Evolutionary conservation across 2,113 vertebrate species (phyloP).

Genomic region (Vimba vimba): DNA sequence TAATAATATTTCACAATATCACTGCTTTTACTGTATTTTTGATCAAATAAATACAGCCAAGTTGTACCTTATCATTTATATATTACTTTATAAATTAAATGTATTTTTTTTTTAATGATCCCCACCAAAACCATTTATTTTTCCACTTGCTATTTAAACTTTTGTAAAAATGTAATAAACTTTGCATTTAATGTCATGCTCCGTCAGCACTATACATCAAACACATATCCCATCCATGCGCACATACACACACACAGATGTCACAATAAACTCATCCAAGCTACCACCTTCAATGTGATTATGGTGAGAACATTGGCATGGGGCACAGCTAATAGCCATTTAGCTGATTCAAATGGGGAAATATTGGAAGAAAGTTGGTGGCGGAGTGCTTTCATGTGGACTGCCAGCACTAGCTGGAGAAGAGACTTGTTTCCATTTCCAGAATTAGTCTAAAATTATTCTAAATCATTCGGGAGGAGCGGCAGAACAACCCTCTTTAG

Average conservation of each 20-base stretch:
- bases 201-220: constrained; percentile 25
- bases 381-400: constrained; percentile 73
- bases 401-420: constrained; percentile 72
- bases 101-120: neutral
- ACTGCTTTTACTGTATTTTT: neutral
- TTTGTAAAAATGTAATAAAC: neutral
- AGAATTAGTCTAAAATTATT: constrained; percentile 77
- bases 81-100: too few species aligned
- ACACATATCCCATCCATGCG: constrained; percentile 52
- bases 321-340: constrained; percentile 74
- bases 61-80: neutral
- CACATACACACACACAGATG: constrained; percentile 67
- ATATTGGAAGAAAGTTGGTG: constrained; percentile 76
- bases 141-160: neutral
- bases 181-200: neutral
- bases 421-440: constrained; percentile 73
- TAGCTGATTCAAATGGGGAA: constrained; percentile 76
- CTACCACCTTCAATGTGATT: constrained; percentile 73
- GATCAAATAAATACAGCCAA: neutral
- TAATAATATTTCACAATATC: neutral
- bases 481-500: constrained; percentile 62
- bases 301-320: constrained; percentile 71
- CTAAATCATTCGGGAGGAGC: constrained; percentile 73
- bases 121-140: neutral
- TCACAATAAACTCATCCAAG: constrained; percentile 69